These are phyloP conservation scores for Phataginus tricuspis DNA, from an alignment of 2,797 vertebrate genomes.

Conservation along the genomic window DNA sequence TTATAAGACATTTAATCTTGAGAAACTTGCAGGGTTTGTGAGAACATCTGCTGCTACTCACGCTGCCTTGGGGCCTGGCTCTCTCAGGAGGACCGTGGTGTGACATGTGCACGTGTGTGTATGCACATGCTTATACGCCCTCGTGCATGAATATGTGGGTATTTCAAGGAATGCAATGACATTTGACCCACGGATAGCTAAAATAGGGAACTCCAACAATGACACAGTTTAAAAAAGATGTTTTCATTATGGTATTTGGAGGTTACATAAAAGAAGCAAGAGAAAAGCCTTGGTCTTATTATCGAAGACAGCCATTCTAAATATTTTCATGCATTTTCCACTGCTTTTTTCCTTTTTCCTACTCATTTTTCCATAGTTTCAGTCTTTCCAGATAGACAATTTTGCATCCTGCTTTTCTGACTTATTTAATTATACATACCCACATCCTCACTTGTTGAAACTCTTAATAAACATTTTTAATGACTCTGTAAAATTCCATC, in stretches of 20 bases:
- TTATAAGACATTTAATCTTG: slow-evolving; percentile 2
- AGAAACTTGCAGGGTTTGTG: background rate
- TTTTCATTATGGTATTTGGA: background rate
- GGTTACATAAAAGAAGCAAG: background rate
- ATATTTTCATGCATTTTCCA: background rate
- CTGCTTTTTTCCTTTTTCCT: background rate
- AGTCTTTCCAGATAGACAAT: background rate
- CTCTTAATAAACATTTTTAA: background rate
- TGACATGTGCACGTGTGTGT: fast-evolving
- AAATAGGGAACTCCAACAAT: background rate
- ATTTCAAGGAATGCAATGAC: background rate
- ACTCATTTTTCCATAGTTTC: background rate
- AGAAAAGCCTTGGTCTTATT: background rate
- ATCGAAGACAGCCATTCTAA: background rate
- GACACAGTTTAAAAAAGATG: background rate
- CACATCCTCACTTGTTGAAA: background rate
- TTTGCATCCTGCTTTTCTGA: background rate
- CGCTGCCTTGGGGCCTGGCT: background rate
- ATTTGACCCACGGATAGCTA: background rate
- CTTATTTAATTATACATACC: background rate
- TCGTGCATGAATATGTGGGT: background rate
- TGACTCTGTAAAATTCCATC: background rate
- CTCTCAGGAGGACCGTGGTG: background rate
- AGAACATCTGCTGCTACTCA: background rate
- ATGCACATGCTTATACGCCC: background rate